Base-by-base conservation (phyloP, 2,888 invertebrate genomes). In the Ferrisia virgata region DNA sequence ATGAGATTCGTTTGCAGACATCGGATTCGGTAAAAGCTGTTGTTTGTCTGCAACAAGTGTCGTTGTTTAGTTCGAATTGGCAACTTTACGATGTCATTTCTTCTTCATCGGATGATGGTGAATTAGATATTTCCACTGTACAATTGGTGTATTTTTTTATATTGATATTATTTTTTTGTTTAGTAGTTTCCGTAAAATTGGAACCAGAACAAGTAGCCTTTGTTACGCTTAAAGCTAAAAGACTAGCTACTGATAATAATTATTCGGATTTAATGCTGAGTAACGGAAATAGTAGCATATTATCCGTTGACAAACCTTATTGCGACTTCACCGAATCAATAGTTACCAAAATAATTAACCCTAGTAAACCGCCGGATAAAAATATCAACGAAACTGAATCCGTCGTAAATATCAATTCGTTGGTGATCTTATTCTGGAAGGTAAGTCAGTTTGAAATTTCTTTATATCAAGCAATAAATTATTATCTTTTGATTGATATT, bases 31-130 rank as follows among this genome's bases (percentile, higher is more conserved):
- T 91, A n/a, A 88, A 88, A 86, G 92, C 89, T 85, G 90, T 88
- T 87, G 89, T 93, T 22, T 90, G 91, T 86, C 88, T 93, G 25
- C 88, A 91, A 36, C 91, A 92, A 86, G 91, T 92, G 1, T 91
- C 92, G 0, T 88, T 93, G 43, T 88, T 92, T 58, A 92, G 93
- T 87, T 89, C 91, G 47, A 90, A 90, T 85, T 94, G 93, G 94
- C 88, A 89, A 69, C 88, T 93, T 28, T 88, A 89, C 0, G 88
- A 80, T 43, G 43, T 84, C 13, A 80, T 84, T 15, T 79, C 43
- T 4, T 64, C 84, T 4, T 25, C 28, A 4, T 25, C 28, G 2
- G 69, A 84, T 33, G 40, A 39, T 18, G 80, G 84, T 84, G 69
- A 43, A 22, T 43, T 36, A 69, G 15, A 28, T 0, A 11, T 31